These are phyloP conservation scores for Argyresthia goedartella DNA, from an alignment of 2,888 invertebrate species.

Conservation along the genomic window DNA sequence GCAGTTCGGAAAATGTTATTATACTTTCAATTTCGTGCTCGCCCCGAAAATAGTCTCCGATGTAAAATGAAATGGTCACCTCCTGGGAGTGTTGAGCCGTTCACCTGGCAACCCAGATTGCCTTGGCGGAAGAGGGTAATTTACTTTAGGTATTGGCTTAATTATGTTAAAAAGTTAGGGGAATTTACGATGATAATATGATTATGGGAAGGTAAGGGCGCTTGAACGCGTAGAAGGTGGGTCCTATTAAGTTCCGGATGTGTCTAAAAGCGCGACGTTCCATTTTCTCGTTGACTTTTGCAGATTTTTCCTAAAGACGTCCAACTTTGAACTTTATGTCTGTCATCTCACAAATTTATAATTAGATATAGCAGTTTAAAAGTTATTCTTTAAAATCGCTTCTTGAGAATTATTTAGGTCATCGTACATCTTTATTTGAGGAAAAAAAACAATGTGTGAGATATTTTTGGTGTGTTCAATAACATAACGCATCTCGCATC, in stretches of 20 bases:
- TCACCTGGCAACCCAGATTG: constrained; percentile 19
- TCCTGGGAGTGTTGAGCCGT: constrained; percentile 4
- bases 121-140: constrained; percentile 27
- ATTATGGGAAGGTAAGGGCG: constrained; percentile 32
- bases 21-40: constrained; percentile 41
- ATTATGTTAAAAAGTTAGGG: constrained; percentile 38
- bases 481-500: no score
- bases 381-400: no score
- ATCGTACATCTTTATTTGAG: no score
- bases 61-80: constrained; percentile 21
- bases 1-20: constrained; percentile 42
- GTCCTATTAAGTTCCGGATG: constrained; percentile 27
- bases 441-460: no score
- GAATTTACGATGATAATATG: constrained; percentile 39
- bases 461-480: no score
- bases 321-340: no score
- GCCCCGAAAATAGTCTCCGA: constrained; percentile 17
- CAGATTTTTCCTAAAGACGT: no score
- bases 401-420: no score
- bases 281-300: no score
- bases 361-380: no score
- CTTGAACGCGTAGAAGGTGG: constrained; percentile 20
- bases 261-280: no score
- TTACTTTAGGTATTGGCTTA: constrained; percentile 35
- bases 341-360: no score